These are phyloP conservation scores for Papilio polyxenes DNA, from an alignment of 1,140 invertebrate genomes.

Conservation along the genomic window DNA sequence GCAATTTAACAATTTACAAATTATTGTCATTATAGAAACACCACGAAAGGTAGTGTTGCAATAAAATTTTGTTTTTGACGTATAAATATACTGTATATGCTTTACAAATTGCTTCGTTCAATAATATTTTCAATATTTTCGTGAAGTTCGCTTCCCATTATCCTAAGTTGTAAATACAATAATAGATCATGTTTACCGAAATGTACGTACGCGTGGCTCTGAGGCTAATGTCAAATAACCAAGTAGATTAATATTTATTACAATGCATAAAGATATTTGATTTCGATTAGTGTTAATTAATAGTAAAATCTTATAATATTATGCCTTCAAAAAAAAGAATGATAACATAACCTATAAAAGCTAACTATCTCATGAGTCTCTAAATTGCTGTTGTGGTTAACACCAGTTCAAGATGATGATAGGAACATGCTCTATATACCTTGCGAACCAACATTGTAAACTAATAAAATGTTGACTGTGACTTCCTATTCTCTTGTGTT, in stretches of 20 bases:
- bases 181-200: not conserved
- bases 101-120: not conserved
- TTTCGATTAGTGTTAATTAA: not conserved
- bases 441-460: too few species aligned
- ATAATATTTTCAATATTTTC: not conserved
- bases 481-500: not conserved
- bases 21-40: slow-evolving; percentile 66
- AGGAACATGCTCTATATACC: too few species aligned
- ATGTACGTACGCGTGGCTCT: not conserved
- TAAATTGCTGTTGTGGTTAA: too few species aligned
- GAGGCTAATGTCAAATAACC: not conserved
- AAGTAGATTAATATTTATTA: not conserved
- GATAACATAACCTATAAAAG: not conserved
- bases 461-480: too few species aligned
- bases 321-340: not conserved
- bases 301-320: not conserved
- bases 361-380: too few species aligned
- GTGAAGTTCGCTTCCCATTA: not conserved
- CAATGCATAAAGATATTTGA: not conserved
- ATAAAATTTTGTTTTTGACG: slow-evolving; percentile 55
- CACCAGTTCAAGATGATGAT: too few species aligned
- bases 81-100: not conserved
- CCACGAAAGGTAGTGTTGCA: slow-evolving; percentile 67
- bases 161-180: not conserved
- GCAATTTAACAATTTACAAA: slow-evolving; percentile 68